Base-by-base conservation (phyloP, 2,888 invertebrate genomes). In the Rambutsinella grinnellia region DNA sequence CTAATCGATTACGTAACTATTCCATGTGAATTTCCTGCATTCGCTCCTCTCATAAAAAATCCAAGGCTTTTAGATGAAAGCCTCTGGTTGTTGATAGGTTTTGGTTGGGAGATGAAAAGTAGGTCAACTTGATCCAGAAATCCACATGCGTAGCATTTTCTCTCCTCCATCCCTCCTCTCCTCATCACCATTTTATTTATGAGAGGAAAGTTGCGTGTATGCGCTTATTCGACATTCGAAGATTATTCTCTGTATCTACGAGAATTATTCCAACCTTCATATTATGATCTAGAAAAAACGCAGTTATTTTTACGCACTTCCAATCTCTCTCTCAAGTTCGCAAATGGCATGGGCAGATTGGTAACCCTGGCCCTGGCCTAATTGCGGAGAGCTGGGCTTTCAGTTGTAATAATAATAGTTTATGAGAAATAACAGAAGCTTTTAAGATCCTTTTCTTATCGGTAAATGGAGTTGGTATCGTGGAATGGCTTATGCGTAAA, bases 291-390 rank as follows among this genome's bases (percentile, higher is more conserved):
- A n/a, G n/a, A n/a, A n/a, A n/a, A n/a, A n/a, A n/a, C n/a, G n/a
- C n/a, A n/a, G n/a, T n/a, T n/a, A n/a, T n/a, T n/a, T n/a, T n/a
- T n/a, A n/a, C n/a, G n/a, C n/a, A n/a, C n/a, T n/a, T n/a, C 46
- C 17, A 46, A 46, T n/a, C 17, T 17, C 15, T 46, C 17, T 46
- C 46, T 15, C 46, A 46, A 46, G 15, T n/a, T 46, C 17, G 46
- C 46, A n/a, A 46, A 46, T 17, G 17, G 56, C 27, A 56, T 28
- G 24, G 6, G 24, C 63, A n/a, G n/a, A 46, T 60, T 10, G 44
- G 15, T 71, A 71, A 71, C 71, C 71, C 71, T 71, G 71, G 71
- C 71, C 71, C 26, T 71, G 71, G 71, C 71, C 71, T 65, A 56
- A 44, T 65, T 71, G 19, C 21, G 47, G 10, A n/a, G n/a, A n/a